These are phyloP conservation scores for Thamnophis elegans DNA, from an alignment of 2,797 vertebrate genomes.

Conservation along the genomic window DNA sequence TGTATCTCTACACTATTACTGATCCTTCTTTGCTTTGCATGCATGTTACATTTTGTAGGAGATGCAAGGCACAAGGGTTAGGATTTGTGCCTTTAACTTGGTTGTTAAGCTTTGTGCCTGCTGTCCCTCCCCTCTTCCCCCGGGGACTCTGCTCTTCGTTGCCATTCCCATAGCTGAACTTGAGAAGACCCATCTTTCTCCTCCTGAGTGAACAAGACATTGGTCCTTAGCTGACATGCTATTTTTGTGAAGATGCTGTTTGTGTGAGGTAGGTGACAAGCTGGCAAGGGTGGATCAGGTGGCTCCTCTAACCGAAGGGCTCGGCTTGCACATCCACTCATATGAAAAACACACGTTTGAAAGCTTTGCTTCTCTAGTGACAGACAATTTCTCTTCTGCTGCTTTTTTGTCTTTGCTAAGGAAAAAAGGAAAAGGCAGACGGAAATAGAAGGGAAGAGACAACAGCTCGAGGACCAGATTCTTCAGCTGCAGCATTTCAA, in stretches of 20 bases:
- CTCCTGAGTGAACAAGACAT: constrained; percentile 51
- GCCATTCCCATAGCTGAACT: constrained; percentile 57
- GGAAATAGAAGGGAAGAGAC: constrained; percentile 93
- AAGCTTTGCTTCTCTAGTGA: constrained; percentile 62
- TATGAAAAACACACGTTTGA: constrained; percentile 54
- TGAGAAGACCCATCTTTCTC: constrained; percentile 46
- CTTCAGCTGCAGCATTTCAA: constrained; percentile 96
- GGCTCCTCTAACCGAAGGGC: constrained; percentile 66
- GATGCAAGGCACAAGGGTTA: constrained; percentile 21
- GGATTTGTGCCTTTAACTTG: constrained; percentile 64
- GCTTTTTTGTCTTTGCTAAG: constrained; percentile 72
- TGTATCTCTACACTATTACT: neutral
- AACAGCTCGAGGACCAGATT: constrained; percentile 92
- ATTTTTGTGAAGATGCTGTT: constrained; percentile 50
- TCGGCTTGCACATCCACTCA: constrained; percentile 56
- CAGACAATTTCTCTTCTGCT: constrained; percentile 53
- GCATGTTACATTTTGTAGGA: neutral
- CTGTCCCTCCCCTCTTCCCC: constrained; percentile 10
- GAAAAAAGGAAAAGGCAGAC: constrained; percentile 96
- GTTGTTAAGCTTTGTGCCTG: constrained; percentile 47
- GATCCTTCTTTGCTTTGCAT: neutral
- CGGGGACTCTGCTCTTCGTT: constrained; percentile 64
- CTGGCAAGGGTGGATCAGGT: constrained; percentile 45
- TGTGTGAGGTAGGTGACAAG: constrained; percentile 68
- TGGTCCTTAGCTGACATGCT: constrained; percentile 65